A percentile compares a stretch with the other conserved stretches of the same genome.
Conservation (phyloP, 2,888 invertebrate genomes). For the Parnassius orleans region DNA sequence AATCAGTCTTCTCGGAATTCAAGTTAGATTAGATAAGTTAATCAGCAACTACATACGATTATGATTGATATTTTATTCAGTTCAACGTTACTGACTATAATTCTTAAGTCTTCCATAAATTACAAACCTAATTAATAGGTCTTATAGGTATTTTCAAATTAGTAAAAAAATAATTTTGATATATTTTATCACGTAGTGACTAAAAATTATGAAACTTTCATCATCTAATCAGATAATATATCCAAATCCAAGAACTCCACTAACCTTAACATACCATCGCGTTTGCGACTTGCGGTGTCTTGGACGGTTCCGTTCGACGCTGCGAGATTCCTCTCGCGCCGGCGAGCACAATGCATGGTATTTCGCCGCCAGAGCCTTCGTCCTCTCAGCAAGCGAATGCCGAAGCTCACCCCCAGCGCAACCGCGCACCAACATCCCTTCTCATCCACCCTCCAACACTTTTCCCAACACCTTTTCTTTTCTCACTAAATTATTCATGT, state of each 20-base stretch:
- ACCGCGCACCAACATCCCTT: slow-evolving; percentile 68
- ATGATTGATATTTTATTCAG: no score
- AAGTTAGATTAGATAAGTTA: slow-evolving; percentile 10
- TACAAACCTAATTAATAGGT: no score
- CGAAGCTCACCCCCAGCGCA: slow-evolving; percentile 72
- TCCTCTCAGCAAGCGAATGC: slow-evolving; percentile 74
- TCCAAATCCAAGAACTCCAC: slow-evolving; percentile 41
- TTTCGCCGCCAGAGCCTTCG: slow-evolving; percentile 74
- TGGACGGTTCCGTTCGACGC: slow-evolving; percentile 61
- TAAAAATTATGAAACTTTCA: no score
- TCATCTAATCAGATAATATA: no score
- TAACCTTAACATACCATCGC: slow-evolving; percentile 88
- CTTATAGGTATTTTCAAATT: no score
- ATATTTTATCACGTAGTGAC: no score
- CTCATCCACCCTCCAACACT: slow-evolving; percentile 54
- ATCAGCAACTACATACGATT: no score
- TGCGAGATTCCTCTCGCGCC: slow-evolving; percentile 51
- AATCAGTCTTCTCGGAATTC: slow-evolving; percentile 3
- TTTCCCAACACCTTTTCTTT: slow-evolving; percentile 22
- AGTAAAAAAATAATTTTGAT: no score
- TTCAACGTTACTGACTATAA: no score
- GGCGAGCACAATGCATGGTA: slow-evolving; percentile 73
- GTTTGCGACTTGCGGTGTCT: slow-evolving; percentile 80
- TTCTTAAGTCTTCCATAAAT: no score
- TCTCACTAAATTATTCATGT: slow-evolving; percentile 16